Base-by-base conservation (phyloP, 1,140 invertebrate species). In the Papilio dardanus region DNA sequence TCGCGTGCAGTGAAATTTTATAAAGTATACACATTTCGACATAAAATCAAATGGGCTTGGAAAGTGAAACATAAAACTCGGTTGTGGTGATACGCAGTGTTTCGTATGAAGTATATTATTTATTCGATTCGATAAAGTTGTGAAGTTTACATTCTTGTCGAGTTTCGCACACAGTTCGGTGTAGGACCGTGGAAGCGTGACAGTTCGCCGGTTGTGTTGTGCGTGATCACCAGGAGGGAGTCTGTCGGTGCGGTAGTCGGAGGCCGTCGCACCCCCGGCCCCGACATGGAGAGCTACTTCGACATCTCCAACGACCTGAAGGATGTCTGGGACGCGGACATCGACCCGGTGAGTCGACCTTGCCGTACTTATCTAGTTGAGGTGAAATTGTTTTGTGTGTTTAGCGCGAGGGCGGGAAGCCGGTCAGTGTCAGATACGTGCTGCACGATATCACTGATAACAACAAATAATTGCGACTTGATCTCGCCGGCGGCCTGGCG, bases 261-360 rank as follows among this genome's bases (percentile, higher is more conserved):
- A 85, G 84, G 89, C 85, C 87, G 86, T 86, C 75, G 54, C 76
- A 73, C 80, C 81, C 80, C 88, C 85, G 88, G 86, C 87, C 86
- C 87, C 84, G 87, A 81, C 87, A 96, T 95, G 94, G 96, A 96
- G 94, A 94, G 94, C 80, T 96, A 95, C 88, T 96, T 95, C 92
- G 96, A 96, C 93, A 95, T 95, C 88, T 94, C 94, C 74, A 94
- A 95, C 83, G 96, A 96, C 92, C 94, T 96, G 83, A 96, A 95
- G 91, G 96, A 96, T 88, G 93, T 96, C 83, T 97, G 96, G 96
- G 96, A 96, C 86, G 95, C 95, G 83, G 96, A 96, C 93, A 94
- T 96, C 83, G 96, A 96, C 89, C 95, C 96, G 95, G 96, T 96
- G 92, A 96, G 95, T 95, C 82, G 82, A 88, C 86, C 86, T 91